Percentiles rank a stretch among this genome's conserved stretches.
phyloP scores from a whole-genome alignment of 2,888 invertebrate species.

The Ormyrus rosae region DNA sequence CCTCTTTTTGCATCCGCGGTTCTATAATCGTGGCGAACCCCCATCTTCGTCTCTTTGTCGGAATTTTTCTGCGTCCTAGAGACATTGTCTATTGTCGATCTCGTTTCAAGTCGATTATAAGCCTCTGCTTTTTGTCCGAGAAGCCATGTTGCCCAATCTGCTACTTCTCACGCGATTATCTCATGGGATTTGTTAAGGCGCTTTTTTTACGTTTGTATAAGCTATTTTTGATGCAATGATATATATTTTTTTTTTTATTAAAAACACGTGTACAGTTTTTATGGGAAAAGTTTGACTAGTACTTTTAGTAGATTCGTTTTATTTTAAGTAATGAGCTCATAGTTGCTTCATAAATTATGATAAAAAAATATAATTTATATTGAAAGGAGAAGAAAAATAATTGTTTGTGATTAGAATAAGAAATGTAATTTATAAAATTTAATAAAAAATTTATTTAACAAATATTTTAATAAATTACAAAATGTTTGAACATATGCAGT shows the following conservation, averaged over 20 bases:
- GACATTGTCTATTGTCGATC: conserved; percentile 26
- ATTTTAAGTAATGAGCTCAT: too few species aligned
- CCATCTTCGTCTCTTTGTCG: not conserved
- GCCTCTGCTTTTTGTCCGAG: not conserved
- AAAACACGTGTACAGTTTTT: too few species aligned
- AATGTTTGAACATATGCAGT: not conserved
- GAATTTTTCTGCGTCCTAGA: conserved; percentile 29
- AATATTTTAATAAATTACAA: not conserved
- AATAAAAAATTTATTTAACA: not conserved
- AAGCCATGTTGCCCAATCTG: conserved; percentile 44
- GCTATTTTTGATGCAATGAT: too few species aligned
- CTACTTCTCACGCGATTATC: conserved; percentile 40
- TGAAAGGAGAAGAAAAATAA: too few species aligned
- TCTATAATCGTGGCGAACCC: not conserved
- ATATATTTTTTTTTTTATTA: too few species aligned
- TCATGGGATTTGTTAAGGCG: not conserved
- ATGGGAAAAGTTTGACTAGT: too few species aligned
- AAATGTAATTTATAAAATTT: too few species aligned
- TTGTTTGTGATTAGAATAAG: too few species aligned
- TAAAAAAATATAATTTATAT: too few species aligned
- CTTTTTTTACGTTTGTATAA: too few species aligned
- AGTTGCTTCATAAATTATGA: too few species aligned
- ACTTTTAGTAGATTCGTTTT: too few species aligned
- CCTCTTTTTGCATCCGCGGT: conserved; percentile 36
- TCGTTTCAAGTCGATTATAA: not conserved